Evolutionary conservation across 1,140 invertebrate species (phyloP), one percentile per base, ranked within the genome.

Genomic region (Tetranychus urticae): DNA sequence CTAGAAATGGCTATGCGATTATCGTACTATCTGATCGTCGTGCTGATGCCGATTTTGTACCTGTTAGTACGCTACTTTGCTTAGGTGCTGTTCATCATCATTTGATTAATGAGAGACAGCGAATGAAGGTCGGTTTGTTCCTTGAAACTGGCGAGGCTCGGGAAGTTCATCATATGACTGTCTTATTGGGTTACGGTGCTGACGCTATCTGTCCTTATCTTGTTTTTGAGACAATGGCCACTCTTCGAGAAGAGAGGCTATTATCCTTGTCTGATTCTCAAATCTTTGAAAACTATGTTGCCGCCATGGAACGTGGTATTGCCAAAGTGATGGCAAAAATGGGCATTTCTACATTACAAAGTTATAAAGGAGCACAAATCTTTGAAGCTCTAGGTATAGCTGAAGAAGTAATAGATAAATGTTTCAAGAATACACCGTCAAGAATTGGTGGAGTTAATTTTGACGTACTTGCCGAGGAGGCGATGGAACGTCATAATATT

Each of bases 341-440:
- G 94, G 94, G 94, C 47, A 98, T 98, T 69, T 94, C 90, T 50
- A 98, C 93, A 1, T 74, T 98, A 23, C 93, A 98, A 71, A 96
- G 90, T n/a, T 99, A 98, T 73, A 97, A 97, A 76, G 88, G 91
- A 65, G 94, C 94, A 4, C 94, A 98, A 75, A 98, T 98, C 66
- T 99, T 99, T 72, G 94, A 99, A 76, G 92, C 92, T 34, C 90
- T 99, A 35, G 94, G 94, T 13, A 72, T 98, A 7, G 81, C 84
- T 48, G 78, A 85, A 64, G 89, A 97, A 71, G 85, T 98, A 0
- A 82, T 98, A 57, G 82, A 96, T 56, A 87, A 88, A 68, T 97
- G 93, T 73, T 98, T 99, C 74, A 85, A 79, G 73, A 91, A 91
- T 60, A 96, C 93, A 0, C 83, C 88, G 7, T 96, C 91, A 31